These are phyloP conservation scores for Selenia dentaria DNA, from an alignment of 2,888 invertebrate species.

Conservation along the genomic window DNA sequence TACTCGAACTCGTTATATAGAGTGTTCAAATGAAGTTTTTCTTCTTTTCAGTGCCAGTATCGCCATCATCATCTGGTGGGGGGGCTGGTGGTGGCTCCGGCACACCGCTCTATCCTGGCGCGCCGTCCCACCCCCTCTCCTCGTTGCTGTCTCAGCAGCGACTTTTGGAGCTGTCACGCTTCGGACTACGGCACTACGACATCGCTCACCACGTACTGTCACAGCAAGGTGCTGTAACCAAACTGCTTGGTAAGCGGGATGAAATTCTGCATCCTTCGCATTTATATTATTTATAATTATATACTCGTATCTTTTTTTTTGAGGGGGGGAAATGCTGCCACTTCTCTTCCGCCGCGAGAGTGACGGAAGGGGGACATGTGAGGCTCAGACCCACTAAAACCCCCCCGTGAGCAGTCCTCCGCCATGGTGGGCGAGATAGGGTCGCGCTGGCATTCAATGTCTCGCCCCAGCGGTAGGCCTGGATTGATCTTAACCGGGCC, in stretches of 20 bases:
- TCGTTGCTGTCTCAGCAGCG: constrained; percentile 91
- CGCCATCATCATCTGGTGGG: constrained; percentile 81
- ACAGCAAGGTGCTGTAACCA: constrained; percentile 96
- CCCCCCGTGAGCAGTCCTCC: too few relatives aligned
- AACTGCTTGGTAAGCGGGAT: constrained; percentile 91
- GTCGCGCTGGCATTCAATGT: too few relatives aligned
- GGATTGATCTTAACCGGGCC: too few relatives aligned
- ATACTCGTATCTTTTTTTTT: too few relatives aligned
- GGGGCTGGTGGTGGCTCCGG: constrained; percentile 71
- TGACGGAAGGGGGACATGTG: too few relatives aligned
- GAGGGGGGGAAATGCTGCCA: too few relatives aligned
- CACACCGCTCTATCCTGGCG: constrained; percentile 78
- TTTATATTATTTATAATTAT: not conserved
- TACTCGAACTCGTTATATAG: too few relatives aligned
- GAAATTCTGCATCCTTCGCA: constrained; percentile 12
- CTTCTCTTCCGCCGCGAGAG: too few relatives aligned
- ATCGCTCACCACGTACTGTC: constrained; percentile 95
- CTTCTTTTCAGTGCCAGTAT: constrained; percentile 80
- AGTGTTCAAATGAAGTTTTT: constrained; percentile 12
- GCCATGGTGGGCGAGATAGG: too few relatives aligned
- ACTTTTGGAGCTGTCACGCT: constrained; percentile 91
- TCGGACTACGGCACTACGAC: constrained; percentile 94
- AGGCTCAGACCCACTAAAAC: too few relatives aligned
- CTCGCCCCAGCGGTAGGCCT: too few relatives aligned
- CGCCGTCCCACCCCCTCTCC: constrained; percentile 86